Conservation (phyloP, 2,113 vertebrate species). For the Uria aalge region DNA sequence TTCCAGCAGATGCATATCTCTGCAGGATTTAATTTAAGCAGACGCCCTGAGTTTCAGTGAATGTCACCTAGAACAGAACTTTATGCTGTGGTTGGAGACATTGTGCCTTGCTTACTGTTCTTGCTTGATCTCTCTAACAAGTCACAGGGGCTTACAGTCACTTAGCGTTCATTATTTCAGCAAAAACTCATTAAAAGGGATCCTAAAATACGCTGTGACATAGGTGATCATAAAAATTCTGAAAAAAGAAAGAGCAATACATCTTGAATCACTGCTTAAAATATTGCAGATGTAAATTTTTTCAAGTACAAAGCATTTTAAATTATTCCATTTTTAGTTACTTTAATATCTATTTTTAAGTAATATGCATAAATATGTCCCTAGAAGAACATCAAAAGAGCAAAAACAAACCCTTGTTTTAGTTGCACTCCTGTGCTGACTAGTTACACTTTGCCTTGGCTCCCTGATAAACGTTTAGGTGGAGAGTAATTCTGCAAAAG, state of each 20-base stretch:
- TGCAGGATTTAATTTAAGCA: constrained; percentile 37
- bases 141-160: neutral
- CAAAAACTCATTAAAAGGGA: neutral
- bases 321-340: neutral
- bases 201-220: neutral
- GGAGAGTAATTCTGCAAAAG: neutral
- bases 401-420: neutral
- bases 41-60: neutral
- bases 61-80: constrained; percentile 1
- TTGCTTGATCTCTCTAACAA: neutral
- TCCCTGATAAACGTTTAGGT: constrained; percentile 2
- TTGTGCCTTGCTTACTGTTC: neutral
- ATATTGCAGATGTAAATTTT: neutral
- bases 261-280: neutral
- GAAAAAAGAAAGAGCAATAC: neutral
- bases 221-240: neutral
- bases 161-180: neutral
- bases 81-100: neutral
- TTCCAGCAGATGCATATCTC: neutral
- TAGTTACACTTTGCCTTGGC: neutral
- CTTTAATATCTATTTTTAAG: neutral
- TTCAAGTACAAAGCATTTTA: neutral
- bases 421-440: neutral
- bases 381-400: neutral
- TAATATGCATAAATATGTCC: neutral